Evolutionary conservation across 64 coral and sea anemone genomes (phyloP), one percentile per base, ranked within the genome.

Genomic region (Montipora foliosa): DNA sequence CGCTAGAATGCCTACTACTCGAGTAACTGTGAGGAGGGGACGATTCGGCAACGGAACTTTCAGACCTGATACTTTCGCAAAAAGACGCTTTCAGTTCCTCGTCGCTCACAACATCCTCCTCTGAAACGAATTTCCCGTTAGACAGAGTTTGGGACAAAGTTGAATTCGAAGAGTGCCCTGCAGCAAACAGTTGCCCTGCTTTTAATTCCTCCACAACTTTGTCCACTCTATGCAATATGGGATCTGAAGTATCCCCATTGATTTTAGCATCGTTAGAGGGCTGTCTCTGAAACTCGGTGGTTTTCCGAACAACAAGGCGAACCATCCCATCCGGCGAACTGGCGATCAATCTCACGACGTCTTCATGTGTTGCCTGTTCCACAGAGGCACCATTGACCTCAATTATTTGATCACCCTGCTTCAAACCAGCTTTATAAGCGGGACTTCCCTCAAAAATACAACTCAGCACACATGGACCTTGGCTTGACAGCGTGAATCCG

Each of bases 381-480:
- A 99, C 98, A 11, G 89, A 96, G 45, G 76, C 71, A 71, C 98
- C 98, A 87, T 99, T 99, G 9, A 99, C 98, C 60, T 89, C 89
- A 19, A 96, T 47, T 76, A 99, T 83, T 53, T 99, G 89, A 88
- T 99, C 98, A 10, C 98, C 98, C 10, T 89, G 92, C 72, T 90
- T 92, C 5, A 99, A 88, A 13, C 92, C 95, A 16, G 95, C 98
- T 59, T 94, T 94, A 44, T 96, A 83, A 90, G 98, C 98, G 61
- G 98, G 95, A 76, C 95, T 96, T 55, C 98, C 94, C 29, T 89
- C 88, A 53, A 96, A 85, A 68, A 99, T 96, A 80, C 95, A 96
- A 53, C 92, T 96, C n/a, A 99, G 80, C 58, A 96, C 89, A 94
- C 98, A 99, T 22, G 98, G 98, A 77, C 92, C 92, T 61, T 99